Evolutionary conservation across 2,797 vertebrate species (phyloP).

Genomic region (Argentina silus): DNA sequence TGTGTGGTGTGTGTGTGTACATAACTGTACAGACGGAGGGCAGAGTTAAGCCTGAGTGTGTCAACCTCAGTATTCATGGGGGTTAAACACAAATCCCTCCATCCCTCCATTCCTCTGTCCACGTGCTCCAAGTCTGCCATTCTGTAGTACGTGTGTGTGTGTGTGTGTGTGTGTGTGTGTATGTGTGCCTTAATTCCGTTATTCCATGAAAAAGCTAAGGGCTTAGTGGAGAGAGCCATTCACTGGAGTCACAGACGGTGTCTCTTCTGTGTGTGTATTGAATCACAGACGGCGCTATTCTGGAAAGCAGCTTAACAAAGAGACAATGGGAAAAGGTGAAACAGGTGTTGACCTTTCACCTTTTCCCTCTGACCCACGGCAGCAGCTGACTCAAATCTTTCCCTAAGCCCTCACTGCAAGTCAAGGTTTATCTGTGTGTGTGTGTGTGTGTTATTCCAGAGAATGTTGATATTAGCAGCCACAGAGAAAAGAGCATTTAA

Average conservation of each 20-base stretch:
- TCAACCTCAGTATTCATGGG: conserved; percentile 49
- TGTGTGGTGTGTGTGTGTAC: too few species aligned
- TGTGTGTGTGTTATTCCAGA: conserved; percentile 24
- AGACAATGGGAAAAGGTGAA: conserved; percentile 44
- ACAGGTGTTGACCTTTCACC: conserved; percentile 68
- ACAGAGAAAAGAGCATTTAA: conserved; percentile 37
- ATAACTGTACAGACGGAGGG: neutral
- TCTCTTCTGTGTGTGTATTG: neutral
- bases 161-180: conserved; percentile 29
- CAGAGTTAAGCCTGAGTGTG: conserved; percentile 25
- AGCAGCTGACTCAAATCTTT: conserved; percentile 50
- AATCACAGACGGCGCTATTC: conserved; percentile 13
- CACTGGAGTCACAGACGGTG: conserved; percentile 2
- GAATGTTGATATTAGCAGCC: conserved; percentile 15
- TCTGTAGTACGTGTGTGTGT: conserved; percentile 6
- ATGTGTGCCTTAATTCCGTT: conserved; percentile 44
- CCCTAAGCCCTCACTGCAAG: conserved; percentile 22
- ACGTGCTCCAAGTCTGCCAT: conserved; percentile 42
- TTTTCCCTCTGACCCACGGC: conserved; percentile 42
- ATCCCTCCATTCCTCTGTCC: conserved; percentile 58
- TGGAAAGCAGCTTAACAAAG: conserved; percentile 24
- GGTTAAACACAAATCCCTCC: conserved; percentile 49
- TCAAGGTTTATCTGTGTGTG: conserved; percentile 15
- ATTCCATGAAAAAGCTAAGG: conserved; percentile 48
- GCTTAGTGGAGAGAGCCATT: conserved; percentile 37